Conservation (phyloP, 2,888 invertebrate genomes). For the Drepana falcataria region DNA sequence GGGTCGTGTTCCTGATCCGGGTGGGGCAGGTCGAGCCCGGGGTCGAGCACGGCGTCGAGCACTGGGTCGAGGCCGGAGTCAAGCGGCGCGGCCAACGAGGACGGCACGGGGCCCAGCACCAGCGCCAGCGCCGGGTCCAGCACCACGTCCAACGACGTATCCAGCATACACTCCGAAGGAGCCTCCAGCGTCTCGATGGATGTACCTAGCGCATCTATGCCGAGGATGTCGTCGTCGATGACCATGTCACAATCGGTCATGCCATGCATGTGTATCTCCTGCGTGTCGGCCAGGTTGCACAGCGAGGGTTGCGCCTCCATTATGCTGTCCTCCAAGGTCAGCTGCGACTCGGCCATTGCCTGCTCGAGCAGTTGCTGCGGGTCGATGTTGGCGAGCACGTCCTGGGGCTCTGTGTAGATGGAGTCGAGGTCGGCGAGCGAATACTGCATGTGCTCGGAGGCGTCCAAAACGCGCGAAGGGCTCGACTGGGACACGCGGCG, state of each 20-base stretch:
- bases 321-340: neutral
- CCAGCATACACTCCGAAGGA: neutral
- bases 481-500: slow-evolving; percentile 92
- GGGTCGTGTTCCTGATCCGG: neutral
- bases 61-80: neutral
- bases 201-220: neutral
- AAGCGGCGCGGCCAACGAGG: neutral
- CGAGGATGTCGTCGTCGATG: slow-evolving; percentile 3
- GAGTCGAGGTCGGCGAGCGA: slow-evolving; percentile 50
- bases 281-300: neutral
- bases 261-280: slow-evolving; percentile 13
- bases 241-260: slow-evolving; percentile 9
- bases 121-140: neutral
- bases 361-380: slow-evolving; percentile 21
- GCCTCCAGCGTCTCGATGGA: neutral
- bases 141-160: neutral
- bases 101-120: neutral
- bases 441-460: slow-evolving; percentile 44
- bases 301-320: neutral
- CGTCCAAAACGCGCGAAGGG: slow-evolving; percentile 60
- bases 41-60: neutral
- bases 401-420: slow-evolving; percentile 43
- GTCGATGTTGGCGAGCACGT: slow-evolving; percentile 18
- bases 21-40: neutral
- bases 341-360: slow-evolving; percentile 11